Percentiles rank a stretch among this genome's conserved stretches.
These are phyloP conservation scores for Leistus spinibarbis DNA, from an alignment of 2,888 invertebrate genomes.

Conservation along the genomic window DNA sequence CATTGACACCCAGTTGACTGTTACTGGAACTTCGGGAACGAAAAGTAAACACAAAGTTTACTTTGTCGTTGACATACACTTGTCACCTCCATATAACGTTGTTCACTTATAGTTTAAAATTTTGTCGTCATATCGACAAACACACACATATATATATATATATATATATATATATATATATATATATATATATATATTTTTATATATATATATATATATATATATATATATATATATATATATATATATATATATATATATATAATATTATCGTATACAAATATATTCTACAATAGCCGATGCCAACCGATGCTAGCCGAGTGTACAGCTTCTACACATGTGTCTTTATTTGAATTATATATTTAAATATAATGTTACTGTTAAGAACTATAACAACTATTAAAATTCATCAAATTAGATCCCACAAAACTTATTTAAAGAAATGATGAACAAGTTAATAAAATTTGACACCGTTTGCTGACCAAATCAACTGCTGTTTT, in stretches of 20 bases:
- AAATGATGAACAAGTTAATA: background rate
- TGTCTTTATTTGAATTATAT: no score
- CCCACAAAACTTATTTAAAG: background rate
- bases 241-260: no score
- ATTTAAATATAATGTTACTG: no score
- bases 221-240: no score
- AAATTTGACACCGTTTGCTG: background rate
- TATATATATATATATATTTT: no score
- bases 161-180: no score
- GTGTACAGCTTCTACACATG: no score
- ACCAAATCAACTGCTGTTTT: background rate
- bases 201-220: no score
- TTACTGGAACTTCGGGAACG: slow-evolving; percentile 38
- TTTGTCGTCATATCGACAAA: background rate
- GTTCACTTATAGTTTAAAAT: background rate
- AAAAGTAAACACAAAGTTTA: slow-evolving; percentile 34
- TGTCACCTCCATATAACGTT: slow-evolving; percentile 15
- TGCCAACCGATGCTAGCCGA: no score
- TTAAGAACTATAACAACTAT: background rate
- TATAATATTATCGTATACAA: no score
- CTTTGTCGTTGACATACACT: slow-evolving; percentile 41
- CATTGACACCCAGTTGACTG: slow-evolving; percentile 40
- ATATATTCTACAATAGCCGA: no score
- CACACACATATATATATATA: no score
- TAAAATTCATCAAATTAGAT: background rate